Evolutionary conservation across 2,113 vertebrate genomes (phyloP), one percentile per base, ranked within the genome.

Genomic region (Equus quagga): DNA sequence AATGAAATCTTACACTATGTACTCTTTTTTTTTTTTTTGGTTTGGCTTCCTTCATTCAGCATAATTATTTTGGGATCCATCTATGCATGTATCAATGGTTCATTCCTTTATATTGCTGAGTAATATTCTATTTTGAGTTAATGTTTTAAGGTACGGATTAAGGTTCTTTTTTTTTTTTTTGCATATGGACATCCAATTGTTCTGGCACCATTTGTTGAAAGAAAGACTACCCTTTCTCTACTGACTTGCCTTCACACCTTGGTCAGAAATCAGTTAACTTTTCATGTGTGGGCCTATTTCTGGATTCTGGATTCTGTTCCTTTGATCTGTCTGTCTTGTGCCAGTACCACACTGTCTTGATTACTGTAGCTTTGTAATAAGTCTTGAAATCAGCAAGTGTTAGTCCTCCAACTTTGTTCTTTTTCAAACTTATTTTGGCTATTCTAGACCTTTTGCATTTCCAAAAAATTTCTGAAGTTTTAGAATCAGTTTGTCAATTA

Each of bases 41-140:
- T 60, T 76, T 54, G 33, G 19, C 23, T 67, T 76, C 72, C 56
- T 49, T 90, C 10, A 36, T 79, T 65, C 60, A 79, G 60, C 31
- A 21, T 51, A 31, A 69, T 58, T 88, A 12, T 70, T 85, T 72
- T 88, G 51, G 70, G 76, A 88, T 78, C 44, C 60, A 56, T 62
- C 23, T 28, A 24, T 51, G 10, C 75, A 36, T 64, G 41, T 81
- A 69, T 78, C 49, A 56, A 0, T 56, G 86, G 19, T 80, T 60
- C 41, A 88, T 80, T 80, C 24, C 54, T 79, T 87, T 79, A 58
- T 81, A 62, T 88, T 88, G 33, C 44, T 73, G 93, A 94, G 56
- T 81, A 28, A 8, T 81, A 36, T 69, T 91, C 87, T 33, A 36
- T 67, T 93, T 84, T 56, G 49, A 93, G 46, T 85, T 76, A 60